Base-by-base conservation (phyloP, 2,888 invertebrate species). In the Lasioglossum villosulum region DNA sequence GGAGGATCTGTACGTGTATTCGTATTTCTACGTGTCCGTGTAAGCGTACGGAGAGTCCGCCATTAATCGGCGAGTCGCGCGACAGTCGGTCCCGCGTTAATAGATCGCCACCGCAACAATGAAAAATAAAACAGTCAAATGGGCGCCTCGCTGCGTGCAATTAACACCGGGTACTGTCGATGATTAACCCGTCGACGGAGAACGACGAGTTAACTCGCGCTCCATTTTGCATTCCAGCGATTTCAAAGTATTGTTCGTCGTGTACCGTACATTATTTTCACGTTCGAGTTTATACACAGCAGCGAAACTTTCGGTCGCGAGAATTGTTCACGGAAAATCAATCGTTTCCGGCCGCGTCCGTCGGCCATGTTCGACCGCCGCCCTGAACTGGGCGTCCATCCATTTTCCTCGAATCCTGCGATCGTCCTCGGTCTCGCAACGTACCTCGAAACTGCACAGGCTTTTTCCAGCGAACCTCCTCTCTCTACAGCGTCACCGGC, bases 401-500 rank as follows among this genome's bases (percentile, higher is more conserved):
- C 52, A 23, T 52, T 52, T 52, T 23, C 52, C 52, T 23, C 52
- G 52, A 52, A 52, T 52, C 23, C 23, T 52, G 52, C 23, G 52
- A 23, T 8, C 52, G 52, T 52, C 23, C 52, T 52, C 52, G 52
- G 52, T 52, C 23, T 23, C 23, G 52, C 23, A 59, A 14, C 27
- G 10, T 30, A 30, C 6, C 16, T 34, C 34, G 19, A 16, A 66
- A 34, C 34, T 27, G 14, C 37, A 19, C 8, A 6, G 52, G 23
- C 45, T 48, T 86, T 79, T 80, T 72, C 82, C 30, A 82, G 76
- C n/a, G 74, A 82, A 75, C 71, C 71, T 79, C 39, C 79, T 37
- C n/a, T n/a, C n/a, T n/a, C 76, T 8, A 76, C 77, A 81, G 59
- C 85, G 48, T 72, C 76, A 74, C 45, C 4, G 27, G 16, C 39